These are phyloP conservation scores for Epinotia bilunana DNA, from an alignment of 2,888 invertebrate genomes.

Conservation along the genomic window DNA sequence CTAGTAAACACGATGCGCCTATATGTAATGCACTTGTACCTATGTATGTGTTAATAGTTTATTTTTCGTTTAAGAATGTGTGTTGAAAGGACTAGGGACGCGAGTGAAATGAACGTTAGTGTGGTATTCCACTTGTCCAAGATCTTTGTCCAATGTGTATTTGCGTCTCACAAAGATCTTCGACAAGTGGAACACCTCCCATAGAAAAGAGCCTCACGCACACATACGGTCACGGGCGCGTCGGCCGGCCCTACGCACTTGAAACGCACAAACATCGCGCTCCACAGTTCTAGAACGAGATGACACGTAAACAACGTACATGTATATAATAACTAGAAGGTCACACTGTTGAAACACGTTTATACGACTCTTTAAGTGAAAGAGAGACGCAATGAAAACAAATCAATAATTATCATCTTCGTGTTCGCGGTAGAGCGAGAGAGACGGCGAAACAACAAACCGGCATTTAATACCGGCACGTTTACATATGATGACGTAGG, in stretches of 20 bases:
- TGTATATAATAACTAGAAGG: slow-evolving; percentile 80
- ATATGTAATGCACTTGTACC: background rate
- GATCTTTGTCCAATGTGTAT: no score
- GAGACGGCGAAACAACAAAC: slow-evolving; percentile 83
- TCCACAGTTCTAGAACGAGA: slow-evolving; percentile 75
- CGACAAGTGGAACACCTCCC: no score
- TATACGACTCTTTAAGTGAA: slow-evolving; percentile 66
- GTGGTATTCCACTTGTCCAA: no score
- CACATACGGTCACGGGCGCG: slow-evolving; percentile 19
- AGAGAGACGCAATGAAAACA: slow-evolving; percentile 85
- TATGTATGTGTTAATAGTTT: background rate
- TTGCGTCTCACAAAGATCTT: no score
- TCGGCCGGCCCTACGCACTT: slow-evolving; percentile 36
- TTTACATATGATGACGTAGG: slow-evolving; percentile 54
- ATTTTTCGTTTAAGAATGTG: slow-evolving; percentile 16
- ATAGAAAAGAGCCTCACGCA: slow-evolving; percentile 15
- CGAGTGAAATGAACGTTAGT: background rate
- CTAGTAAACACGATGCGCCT: background rate
- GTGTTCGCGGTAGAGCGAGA: slow-evolving; percentile 76
- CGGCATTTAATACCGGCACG: slow-evolving; percentile 76
- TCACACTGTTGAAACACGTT: slow-evolving; percentile 72
- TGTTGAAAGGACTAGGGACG: slow-evolving; percentile 2
- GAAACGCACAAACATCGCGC: slow-evolving; percentile 53
- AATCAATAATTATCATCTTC: slow-evolving; percentile 80
- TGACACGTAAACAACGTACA: slow-evolving; percentile 79